Evolutionary conservation across 2,888 invertebrate genomes (phyloP).

Genomic region (Pherbina coryleti): DNA sequence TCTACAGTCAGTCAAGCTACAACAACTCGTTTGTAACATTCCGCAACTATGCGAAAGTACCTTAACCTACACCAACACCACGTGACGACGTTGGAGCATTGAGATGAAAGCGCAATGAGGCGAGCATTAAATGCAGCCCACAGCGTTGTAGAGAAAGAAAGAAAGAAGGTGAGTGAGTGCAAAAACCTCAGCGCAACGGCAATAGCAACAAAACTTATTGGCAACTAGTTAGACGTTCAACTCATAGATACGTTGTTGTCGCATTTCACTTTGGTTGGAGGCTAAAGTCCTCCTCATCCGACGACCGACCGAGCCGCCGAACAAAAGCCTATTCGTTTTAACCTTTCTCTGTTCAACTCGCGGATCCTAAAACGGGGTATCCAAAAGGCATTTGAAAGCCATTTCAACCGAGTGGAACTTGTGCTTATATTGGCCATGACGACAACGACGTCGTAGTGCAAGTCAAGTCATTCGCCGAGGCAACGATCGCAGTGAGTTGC

Average conservation of each 20-base stretch:
- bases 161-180: slow-evolving; percentile 22
- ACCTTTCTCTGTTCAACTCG: neutral
- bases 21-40: neutral
- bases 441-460: neutral
- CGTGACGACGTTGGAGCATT: neutral
- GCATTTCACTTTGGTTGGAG: slow-evolving; percentile 32
- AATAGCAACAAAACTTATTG: neutral
- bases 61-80: slow-evolving; percentile 21
- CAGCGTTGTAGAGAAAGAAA: neutral
- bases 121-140: neutral
- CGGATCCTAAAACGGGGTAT: neutral
- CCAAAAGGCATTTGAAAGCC: no score
- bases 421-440: neutral
- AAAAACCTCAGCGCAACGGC: slow-evolving; percentile 35
- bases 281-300: slow-evolving; percentile 20
- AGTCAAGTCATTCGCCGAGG: neutral
- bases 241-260: neutral
- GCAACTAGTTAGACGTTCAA: neutral
- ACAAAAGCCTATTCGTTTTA: neutral
- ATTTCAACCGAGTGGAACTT: no score
- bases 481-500: neutral
- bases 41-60: slow-evolving; percentile 27
- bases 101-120: neutral
- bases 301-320: neutral
- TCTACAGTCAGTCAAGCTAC: neutral